Evolutionary conservation across 2,888 invertebrate species (phyloP).

Genomic region (Drosophila anomalata): DNA sequence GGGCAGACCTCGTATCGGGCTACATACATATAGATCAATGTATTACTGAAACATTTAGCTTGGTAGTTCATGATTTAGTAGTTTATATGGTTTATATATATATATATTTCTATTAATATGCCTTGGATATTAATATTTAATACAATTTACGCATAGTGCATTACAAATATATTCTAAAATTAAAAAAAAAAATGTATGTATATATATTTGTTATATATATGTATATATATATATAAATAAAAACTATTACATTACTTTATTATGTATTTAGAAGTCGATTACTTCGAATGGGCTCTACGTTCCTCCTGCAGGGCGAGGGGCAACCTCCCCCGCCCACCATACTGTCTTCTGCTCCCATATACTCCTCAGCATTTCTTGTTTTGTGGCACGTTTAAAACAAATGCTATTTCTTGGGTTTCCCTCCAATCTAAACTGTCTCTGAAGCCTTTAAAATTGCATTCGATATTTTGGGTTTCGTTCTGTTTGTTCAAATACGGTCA

Average conservation of each 20-base stretch:
- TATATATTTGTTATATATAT: conserved; percentile 27
- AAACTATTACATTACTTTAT: conserved; percentile 76
- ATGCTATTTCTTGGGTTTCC: conserved; percentile 1
- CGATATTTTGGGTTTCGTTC: conserved; percentile 5
- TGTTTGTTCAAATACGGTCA: conserved; percentile 17
- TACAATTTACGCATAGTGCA: conserved; percentile 71
- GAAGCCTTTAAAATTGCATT: conserved; percentile 26
- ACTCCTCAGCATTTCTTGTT: conserved; percentile 14
- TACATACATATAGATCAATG: conserved; percentile 65
- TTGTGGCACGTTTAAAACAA: conserved; percentile 24
- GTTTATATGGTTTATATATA: conserved; percentile 27
- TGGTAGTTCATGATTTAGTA: conserved; percentile 56
- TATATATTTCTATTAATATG: conserved; percentile 72
- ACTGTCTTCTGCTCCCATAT: conserved; percentile 9
- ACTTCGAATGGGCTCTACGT: conserved; percentile 22
- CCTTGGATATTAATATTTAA: conserved; percentile 76
- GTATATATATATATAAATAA: conserved; percentile 58
- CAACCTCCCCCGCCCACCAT: conserved; percentile 5
- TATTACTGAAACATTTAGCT: conserved; percentile 75
- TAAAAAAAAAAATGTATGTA: conserved; percentile 59
- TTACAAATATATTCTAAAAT: conserved; percentile 70
- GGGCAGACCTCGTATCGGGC: conserved; percentile 45
- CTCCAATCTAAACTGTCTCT: background rate
- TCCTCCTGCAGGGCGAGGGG: conserved; percentile 9
- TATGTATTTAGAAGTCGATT: conserved; percentile 62